Evolutionary conservation across 2,797 vertebrate species (phyloP).

Genomic region (Anniella stebbinsi): DNA sequence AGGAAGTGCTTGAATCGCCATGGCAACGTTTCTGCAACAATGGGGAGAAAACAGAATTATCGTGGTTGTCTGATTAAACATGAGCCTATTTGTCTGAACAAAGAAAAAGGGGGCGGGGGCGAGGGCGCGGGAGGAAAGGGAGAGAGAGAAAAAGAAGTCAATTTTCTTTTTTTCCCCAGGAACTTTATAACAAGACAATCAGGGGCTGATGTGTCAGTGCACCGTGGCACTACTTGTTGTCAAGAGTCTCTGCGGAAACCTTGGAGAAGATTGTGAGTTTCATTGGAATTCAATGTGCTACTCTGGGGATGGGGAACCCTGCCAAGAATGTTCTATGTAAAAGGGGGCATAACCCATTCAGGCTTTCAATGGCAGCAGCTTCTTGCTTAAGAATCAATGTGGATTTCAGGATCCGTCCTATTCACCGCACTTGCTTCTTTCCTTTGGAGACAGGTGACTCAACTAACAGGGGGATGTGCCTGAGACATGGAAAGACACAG

Average conservation of each 20-base stretch:
- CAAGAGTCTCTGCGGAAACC: background rate
- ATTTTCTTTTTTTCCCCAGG: background rate
- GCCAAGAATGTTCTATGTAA: constrained; percentile 1
- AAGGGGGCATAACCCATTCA: background rate
- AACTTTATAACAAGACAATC: background rate
- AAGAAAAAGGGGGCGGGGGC: background rate
- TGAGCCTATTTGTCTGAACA: constrained; percentile 5
- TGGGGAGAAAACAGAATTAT: background rate
- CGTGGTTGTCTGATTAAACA: constrained; percentile 14
- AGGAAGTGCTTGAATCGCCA: constrained; percentile 6
- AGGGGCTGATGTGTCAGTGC: background rate
- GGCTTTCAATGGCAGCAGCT: background rate
- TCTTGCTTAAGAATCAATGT: background rate
- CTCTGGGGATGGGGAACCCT: background rate
- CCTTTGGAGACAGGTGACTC: background rate
- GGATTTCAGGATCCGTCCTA: background rate
- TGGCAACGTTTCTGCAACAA: constrained; percentile 13
- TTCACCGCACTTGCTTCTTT: background rate
- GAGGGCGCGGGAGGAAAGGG: too few species aligned
- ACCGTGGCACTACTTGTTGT: background rate
- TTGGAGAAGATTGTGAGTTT: background rate
- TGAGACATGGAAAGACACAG: background rate
- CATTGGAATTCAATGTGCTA: background rate
- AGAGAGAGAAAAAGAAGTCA: background rate
- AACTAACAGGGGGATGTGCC: background rate